A percentile compares a stretch with the other conserved stretches of the same genome.
Evolutionary conservation across 1,140 invertebrate species (phyloP).

Genomic region (Babylonia areolata): DNA sequence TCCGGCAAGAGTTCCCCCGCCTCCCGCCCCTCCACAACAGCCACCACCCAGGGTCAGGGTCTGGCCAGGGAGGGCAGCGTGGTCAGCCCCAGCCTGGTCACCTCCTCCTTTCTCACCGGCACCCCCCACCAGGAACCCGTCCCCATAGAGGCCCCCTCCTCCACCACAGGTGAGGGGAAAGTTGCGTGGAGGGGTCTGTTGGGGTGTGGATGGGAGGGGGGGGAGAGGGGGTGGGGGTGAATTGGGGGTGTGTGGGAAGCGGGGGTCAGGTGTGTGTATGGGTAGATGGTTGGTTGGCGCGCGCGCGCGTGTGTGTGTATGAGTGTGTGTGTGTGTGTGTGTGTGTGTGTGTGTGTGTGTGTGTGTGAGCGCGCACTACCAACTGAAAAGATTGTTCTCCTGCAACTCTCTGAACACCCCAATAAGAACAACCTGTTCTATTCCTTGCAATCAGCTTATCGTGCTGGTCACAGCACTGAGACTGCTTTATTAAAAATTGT

Average conservation of each 20-base stretch:
- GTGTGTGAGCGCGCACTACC: not conserved
- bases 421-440: too few relatives aligned
- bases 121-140: not conserved
- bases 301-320: not conserved
- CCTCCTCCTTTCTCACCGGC: conserved; percentile 1
- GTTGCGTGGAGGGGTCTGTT: not conserved
- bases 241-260: not conserved
- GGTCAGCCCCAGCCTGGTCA: conserved; percentile 20
- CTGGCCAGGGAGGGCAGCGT: not conserved
- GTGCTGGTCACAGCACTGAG: too few relatives aligned
- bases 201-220: not conserved
- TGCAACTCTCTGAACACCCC: too few relatives aligned
- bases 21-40: conserved; percentile 2
- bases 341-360: not conserved
- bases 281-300: not conserved
- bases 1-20: not conserved
- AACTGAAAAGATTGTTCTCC: too few relatives aligned
- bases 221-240: not conserved
- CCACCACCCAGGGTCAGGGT: not conserved
- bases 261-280: not conserved
- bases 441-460: too few relatives aligned
- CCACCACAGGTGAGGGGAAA: not conserved
- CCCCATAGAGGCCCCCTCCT: conserved; percentile 7
- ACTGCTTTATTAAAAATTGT: too few relatives aligned
- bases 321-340: conserved; percentile 1